Percentiles rank a stretch among this genome's conserved stretches.
These are phyloP conservation scores for Coelinius sp. DNA, from an alignment of 2,888 invertebrate genomes.

Conservation along the genomic window DNA sequence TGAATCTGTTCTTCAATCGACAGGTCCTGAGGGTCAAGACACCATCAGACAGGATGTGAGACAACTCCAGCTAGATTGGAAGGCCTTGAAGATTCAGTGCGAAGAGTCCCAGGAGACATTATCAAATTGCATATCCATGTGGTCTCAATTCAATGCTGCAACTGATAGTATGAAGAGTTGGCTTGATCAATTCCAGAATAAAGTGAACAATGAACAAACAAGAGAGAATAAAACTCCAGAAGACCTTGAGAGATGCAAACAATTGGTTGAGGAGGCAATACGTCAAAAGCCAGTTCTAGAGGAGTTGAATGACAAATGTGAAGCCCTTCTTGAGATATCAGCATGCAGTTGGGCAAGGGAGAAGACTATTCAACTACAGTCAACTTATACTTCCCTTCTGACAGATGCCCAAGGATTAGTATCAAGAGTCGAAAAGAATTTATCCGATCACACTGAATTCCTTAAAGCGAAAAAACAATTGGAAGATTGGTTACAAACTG, in stretches of 20 bases:
- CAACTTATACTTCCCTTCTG: slow-evolving; percentile 83
- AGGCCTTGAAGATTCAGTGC: slow-evolving; percentile 82
- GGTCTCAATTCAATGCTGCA: slow-evolving; percentile 85
- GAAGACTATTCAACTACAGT: slow-evolving; percentile 87
- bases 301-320: slow-evolving; percentile 89
- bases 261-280: slow-evolving; percentile 82
- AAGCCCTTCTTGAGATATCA: slow-evolving; percentile 87
- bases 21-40: slow-evolving; percentile 88
- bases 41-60: slow-evolving; percentile 85
- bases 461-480: slow-evolving; percentile 88
- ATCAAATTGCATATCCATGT: slow-evolving; percentile 83
- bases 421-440: slow-evolving; percentile 89
- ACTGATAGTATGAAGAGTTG: slow-evolving; percentile 82
- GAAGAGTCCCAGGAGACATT: slow-evolving; percentile 84
- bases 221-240: slow-evolving; percentile 84
- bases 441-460: slow-evolving; percentile 93
- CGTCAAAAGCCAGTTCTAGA: slow-evolving; percentile 85
- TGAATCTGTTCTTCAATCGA: slow-evolving; percentile 81
- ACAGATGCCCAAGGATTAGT: slow-evolving; percentile 86
- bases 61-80: slow-evolving; percentile 86
- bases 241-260: slow-evolving; percentile 82
- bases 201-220: slow-evolving; percentile 76
- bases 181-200: slow-evolving; percentile 80
- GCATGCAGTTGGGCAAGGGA: slow-evolving; percentile 89
- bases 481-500: slow-evolving; percentile 86